Evolutionary conservation across 2,113 vertebrate genomes (phyloP).

Genomic region (Podocnemis expansa): DNA sequence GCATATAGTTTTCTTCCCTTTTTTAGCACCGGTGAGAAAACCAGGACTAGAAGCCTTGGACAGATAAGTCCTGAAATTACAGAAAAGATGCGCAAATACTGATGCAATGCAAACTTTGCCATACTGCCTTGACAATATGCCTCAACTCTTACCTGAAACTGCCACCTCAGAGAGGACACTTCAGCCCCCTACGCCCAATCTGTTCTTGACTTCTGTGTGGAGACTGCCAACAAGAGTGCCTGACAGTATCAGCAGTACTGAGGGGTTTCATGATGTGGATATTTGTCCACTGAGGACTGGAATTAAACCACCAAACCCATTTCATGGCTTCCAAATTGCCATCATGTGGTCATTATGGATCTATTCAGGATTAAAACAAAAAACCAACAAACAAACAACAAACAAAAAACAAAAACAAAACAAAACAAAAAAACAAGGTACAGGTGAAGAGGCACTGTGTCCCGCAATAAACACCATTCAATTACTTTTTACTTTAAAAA

Average conservation of each 20-base stretch:
- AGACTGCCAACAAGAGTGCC: background rate
- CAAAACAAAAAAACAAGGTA: background rate
- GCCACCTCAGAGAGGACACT: background rate
- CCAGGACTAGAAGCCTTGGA: background rate
- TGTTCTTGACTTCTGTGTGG: background rate
- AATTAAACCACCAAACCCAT: background rate
- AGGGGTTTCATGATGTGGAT: background rate
- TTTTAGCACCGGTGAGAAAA: background rate
- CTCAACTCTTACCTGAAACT: background rate
- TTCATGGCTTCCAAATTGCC: background rate
- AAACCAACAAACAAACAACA: too few species aligned
- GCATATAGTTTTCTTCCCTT: background rate
- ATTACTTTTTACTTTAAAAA: background rate
- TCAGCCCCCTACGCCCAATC: background rate
- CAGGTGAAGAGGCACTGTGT: background rate
- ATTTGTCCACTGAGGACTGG: background rate
- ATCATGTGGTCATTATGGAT: background rate
- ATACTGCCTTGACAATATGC: background rate
- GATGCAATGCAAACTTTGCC: background rate
- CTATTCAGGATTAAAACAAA: slow-evolving; percentile 8
- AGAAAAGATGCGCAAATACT: background rate
- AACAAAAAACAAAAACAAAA: too few species aligned
- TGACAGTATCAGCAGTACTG: background rate
- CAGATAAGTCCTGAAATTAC: background rate
- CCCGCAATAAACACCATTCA: background rate